Base-by-base conservation (phyloP, 2,888 invertebrate species). In the Argyresthia goedartella region DNA sequence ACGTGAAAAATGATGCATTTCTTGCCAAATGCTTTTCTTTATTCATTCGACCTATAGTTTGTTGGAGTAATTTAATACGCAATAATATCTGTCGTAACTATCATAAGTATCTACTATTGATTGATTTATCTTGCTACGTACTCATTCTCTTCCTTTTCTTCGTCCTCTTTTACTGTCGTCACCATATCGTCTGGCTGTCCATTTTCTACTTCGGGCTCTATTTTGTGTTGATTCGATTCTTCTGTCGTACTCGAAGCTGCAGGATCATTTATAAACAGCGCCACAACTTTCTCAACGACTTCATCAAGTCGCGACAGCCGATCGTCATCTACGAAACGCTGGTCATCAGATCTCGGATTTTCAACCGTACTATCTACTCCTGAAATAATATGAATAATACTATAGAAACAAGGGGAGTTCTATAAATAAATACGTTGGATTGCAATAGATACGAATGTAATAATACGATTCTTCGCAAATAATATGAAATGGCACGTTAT, bases 231-330 rank as follows among this genome's bases (percentile, higher is more conserved):
- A 39, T 13, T 36, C 14, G 49, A 42, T 53, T 54, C 52, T 50
- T 57, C 59, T 34, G 49, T 52, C 14, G 52, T 51, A 41, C 59
- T 51, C 33, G 8, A 45, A 52, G 45, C 55, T 54, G 47, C 25
- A 11, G 47, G n/a, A 1, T 61, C 60, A 14, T 54, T 25, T 7
- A 56, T 57, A 41, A 58, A 59, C 34, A 64, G 49, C 51, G 71
- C 66, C 46, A 84, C 67, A 6, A 76, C 73, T 65, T 74, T 76
- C 49, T 78, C 80, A 10, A 80, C 76, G 1, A 81, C 66, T 54
- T 75, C 69, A 59, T 78, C 73, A 55, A 85, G 57, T 53, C 69
- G 69, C 8, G 71, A 58, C 49, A 69, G 56, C 57, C 68, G 71
- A 14, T 74, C 71, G 52, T 74, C 71, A 13, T 11, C 39, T 39